Percentiles rank a stretch among this genome's conserved stretches.
These are phyloP conservation scores for Drosophila elegans DNA, from an alignment of 1,140 invertebrate species.

Conservation along the genomic window DNA sequence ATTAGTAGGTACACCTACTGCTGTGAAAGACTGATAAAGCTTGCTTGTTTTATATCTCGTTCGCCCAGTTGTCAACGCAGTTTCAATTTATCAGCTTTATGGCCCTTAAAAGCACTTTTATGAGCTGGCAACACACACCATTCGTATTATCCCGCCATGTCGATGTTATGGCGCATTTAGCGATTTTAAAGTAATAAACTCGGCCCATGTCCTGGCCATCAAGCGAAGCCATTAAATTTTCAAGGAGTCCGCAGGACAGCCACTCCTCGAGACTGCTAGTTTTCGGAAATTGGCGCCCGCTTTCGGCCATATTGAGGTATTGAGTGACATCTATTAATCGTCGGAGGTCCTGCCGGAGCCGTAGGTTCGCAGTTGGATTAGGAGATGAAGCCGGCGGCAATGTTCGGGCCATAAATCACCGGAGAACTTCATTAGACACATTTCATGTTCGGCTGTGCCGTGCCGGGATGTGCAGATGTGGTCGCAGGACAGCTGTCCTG, in stretches of 20 bases:
- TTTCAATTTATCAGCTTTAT: constrained; percentile 78
- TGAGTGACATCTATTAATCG: constrained; percentile 79
- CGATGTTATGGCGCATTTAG: constrained; percentile 64
- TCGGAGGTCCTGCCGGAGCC: constrained; percentile 26
- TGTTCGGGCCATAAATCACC: constrained; percentile 68
- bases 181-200: constrained; percentile 80
- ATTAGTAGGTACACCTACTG: constrained; percentile 19
- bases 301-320: constrained; percentile 63
- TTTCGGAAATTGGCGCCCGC: constrained; percentile 68
- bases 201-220: constrained; percentile 62
- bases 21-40: not conserved
- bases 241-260: constrained; percentile 7
- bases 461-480: constrained; percentile 36
- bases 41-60: constrained; percentile 23
- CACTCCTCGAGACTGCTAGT: constrained; percentile 42
- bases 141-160: constrained; percentile 12
- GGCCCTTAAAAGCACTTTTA: constrained; percentile 72
- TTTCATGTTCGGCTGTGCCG: constrained; percentile 43
- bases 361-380: not conserved
- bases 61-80: constrained; percentile 61
- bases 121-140: constrained; percentile 63
- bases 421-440: constrained; percentile 74
- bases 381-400: constrained; percentile 47
- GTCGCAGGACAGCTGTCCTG: constrained; percentile 57
- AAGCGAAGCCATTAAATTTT: constrained; percentile 56